Evolutionary conservation across 2,113 vertebrate genomes (phyloP).

Genomic region (Spizaetus ornatus): DNA sequence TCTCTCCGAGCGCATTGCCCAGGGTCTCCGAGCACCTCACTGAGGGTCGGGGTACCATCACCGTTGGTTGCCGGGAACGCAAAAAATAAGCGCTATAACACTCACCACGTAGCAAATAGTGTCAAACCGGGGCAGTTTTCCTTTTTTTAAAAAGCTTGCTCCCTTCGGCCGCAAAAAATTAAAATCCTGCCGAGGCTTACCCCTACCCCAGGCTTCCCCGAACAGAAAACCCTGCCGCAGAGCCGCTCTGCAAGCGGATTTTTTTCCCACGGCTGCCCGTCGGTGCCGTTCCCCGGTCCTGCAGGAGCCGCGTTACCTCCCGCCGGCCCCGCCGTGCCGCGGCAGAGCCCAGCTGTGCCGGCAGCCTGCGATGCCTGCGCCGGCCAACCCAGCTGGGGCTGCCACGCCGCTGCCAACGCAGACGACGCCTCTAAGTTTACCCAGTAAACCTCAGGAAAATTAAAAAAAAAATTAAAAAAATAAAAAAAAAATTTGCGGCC

Average conservation of each 20-base stretch:
- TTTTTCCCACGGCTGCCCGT: background rate
- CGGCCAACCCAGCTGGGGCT: background rate
- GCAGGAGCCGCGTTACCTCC: background rate
- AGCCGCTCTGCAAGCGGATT: background rate
- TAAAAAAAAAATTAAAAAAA: background rate
- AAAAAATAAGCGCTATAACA: rapidly evolving
- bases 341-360: background rate
- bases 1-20: too few relatives aligned
- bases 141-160: background rate
- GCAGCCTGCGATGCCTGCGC: background rate
- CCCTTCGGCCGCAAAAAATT: background rate
- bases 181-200: background rate
- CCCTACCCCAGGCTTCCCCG: background rate
- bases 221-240: background rate
- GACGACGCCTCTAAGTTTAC: background rate
- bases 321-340: rapidly evolving
- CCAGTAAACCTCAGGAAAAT: background rate
- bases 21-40: background rate
- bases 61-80: rapidly evolving
- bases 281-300: rapidly evolving
- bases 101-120: rapidly evolving
- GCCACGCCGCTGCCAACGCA: background rate
- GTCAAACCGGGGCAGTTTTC: rapidly evolving
- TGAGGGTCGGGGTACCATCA: too few relatives aligned
- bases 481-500: background rate